Conservation (phyloP, 1,140 invertebrate genomes). For the Antheraea pernyi region DNA sequence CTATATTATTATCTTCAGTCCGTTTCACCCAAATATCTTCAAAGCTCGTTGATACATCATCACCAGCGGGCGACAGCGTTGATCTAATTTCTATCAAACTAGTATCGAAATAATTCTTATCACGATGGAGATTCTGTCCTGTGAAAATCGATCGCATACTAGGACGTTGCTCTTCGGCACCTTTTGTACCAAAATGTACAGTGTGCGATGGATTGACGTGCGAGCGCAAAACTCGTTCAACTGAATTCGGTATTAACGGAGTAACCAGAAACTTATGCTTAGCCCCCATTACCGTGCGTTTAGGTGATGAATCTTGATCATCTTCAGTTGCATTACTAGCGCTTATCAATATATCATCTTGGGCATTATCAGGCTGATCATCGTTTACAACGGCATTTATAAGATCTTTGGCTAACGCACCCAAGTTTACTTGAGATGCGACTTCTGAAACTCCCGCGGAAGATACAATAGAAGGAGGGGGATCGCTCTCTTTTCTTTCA, state of each 20-base stretch:
- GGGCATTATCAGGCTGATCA: slow-evolving; percentile 24
- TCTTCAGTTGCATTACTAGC: slow-evolving; percentile 22
- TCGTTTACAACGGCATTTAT: slow-evolving; percentile 16
- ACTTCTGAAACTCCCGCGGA: slow-evolving; percentile 32
- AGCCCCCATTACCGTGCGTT: slow-evolving; percentile 64
- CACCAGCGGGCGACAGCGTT: slow-evolving; percentile 68
- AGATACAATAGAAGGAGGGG: slow-evolving; percentile 27
- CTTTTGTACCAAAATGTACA: slow-evolving; percentile 82
- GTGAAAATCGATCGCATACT: slow-evolving; percentile 78
- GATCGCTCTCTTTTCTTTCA: slow-evolving; percentile 74
- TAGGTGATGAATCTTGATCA: slow-evolving; percentile 39
- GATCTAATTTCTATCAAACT: slow-evolving; percentile 90
- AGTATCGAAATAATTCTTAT: slow-evolving; percentile 89
- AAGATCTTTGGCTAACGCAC: slow-evolving; percentile 12
- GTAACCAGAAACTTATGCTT: slow-evolving; percentile 69
- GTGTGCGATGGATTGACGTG: slow-evolving; percentile 81
- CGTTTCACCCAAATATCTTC: slow-evolving; percentile 87
- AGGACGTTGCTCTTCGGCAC: slow-evolving; percentile 78
- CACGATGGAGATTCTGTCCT: slow-evolving; percentile 84
- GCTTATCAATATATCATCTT: slow-evolving; percentile 16
- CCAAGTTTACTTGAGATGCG: slow-evolving; percentile 25
- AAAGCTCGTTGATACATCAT: slow-evolving; percentile 77
- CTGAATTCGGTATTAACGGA: slow-evolving; percentile 46
- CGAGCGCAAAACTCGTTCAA: slow-evolving; percentile 76
- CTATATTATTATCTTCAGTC: slow-evolving; percentile 68